Evolutionary conservation across 2,113 vertebrate species (phyloP).

Genomic region (Vulpes ferrilata): DNA sequence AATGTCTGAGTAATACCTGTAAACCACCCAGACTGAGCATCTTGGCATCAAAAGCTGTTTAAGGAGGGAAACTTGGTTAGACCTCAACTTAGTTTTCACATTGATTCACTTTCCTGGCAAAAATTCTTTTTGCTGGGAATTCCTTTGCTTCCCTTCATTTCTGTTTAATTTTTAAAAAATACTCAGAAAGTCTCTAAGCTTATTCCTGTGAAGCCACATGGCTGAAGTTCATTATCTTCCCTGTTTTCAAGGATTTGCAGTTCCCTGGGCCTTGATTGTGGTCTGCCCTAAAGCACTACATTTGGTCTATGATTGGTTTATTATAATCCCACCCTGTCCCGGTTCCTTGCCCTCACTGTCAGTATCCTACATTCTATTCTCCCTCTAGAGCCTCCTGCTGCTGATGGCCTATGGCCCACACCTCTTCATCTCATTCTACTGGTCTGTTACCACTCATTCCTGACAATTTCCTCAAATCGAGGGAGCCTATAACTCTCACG

Average conservation of each 20-base stretch:
- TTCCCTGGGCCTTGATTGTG: not conserved
- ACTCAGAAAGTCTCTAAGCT: not conserved
- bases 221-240: not conserved
- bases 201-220: constrained; percentile 11
- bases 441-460: not conserved
- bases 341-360: not conserved
- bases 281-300: not conserved
- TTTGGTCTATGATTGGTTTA: not conserved
- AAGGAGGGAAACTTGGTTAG: not conserved
- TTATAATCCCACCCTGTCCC: not conserved
- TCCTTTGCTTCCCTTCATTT: constrained; percentile 14
- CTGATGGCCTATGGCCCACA: not conserved
- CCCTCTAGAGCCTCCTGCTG: not conserved
- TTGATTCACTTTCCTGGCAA: not conserved
- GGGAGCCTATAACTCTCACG: not conserved
- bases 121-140: not conserved
- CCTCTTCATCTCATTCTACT: not conserved
- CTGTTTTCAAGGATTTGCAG: not conserved
- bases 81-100: not conserved
- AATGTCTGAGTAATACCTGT: not conserved
- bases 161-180: not conserved
- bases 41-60: not conserved
- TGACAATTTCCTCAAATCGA: not conserved
- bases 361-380: not conserved
- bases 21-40: not conserved